A percentile compares a stretch with the other conserved stretches of the same genome.
phyloP scores from a whole-genome alignment of 2,888 invertebrate genomes.

The Acanthosoma haemorrhoidale region DNA sequence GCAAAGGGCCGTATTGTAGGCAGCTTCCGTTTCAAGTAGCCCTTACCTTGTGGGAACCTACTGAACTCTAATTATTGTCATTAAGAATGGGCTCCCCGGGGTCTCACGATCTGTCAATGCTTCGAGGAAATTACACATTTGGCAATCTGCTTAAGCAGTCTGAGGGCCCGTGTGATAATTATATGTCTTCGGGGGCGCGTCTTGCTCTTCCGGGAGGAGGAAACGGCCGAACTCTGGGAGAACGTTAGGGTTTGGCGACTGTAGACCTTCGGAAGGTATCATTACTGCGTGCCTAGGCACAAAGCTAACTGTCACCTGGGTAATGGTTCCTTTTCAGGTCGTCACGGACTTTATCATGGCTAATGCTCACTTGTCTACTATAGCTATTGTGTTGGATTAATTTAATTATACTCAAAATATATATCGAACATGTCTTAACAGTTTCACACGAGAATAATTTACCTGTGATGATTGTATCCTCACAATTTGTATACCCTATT shows the following conservation, averaged over 20 bases:
- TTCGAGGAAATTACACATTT: constrained; percentile 7
- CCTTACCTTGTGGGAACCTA: constrained; percentile 8
- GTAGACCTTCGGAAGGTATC: not conserved
- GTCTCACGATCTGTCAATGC: constrained; percentile 10
- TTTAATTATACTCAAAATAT: too few relatives aligned
- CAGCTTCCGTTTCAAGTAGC: too few relatives aligned
- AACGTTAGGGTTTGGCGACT: too few relatives aligned
- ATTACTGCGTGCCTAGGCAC: not conserved
- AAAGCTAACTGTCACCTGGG: not conserved
- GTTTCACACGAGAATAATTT: too few relatives aligned
- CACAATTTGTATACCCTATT: too few relatives aligned
- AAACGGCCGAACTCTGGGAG: too few relatives aligned
- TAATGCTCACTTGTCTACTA: too few relatives aligned
- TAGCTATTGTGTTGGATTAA: too few relatives aligned
- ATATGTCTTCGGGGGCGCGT: not conserved
- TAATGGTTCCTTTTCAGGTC: too few relatives aligned
- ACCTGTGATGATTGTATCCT: too few relatives aligned
- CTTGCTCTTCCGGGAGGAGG: not conserved
- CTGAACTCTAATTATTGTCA: not conserved
- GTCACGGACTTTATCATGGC: too few relatives aligned
- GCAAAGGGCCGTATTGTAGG: not conserved
- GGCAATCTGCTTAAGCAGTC: not conserved
- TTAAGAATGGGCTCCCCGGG: not conserved
- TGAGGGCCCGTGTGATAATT: not conserved
- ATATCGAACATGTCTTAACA: too few relatives aligned